Percentiles rank a stretch among this genome's conserved stretches.
Evolutionary conservation across 2,888 invertebrate species (phyloP).

Genomic region (Drosophila borborema): DNA sequence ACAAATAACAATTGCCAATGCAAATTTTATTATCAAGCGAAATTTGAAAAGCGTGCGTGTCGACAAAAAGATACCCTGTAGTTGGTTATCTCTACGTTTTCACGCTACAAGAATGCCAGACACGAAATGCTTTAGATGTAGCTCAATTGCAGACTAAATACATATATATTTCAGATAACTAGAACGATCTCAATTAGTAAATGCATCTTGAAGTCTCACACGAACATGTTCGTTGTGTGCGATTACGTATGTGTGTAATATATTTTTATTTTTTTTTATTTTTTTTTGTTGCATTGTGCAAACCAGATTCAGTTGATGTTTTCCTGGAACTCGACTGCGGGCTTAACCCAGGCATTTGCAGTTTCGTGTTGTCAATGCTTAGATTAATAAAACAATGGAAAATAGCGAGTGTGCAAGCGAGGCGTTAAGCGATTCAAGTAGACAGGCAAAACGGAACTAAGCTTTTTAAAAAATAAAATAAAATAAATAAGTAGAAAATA

Average conservation of each 20-base stretch:
- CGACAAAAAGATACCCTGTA: background rate
- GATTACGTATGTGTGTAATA: conserved; percentile 39
- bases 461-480: background rate
- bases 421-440: conserved; percentile 6
- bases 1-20: conserved; percentile 7
- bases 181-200: background rate
- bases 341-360: conserved; percentile 28
- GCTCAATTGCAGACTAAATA: background rate
- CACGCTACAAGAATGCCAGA: background rate
- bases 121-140: background rate
- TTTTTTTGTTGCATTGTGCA: conserved; percentile 31
- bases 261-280: conserved; percentile 3
- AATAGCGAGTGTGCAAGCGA: conserved; percentile 36
- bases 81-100: background rate
- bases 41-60: background rate
- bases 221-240: background rate
- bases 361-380: conserved; percentile 19
- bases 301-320: conserved; percentile 41
- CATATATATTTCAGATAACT: background rate
- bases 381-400: conserved; percentile 26
- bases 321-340: conserved; percentile 50
- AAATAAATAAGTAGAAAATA: background rate
- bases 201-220: background rate
- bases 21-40: background rate
- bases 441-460: conserved; percentile 9